Base-by-base conservation (phyloP, 2,797 vertebrate genomes). In the Acridotheres tristis region DNA sequence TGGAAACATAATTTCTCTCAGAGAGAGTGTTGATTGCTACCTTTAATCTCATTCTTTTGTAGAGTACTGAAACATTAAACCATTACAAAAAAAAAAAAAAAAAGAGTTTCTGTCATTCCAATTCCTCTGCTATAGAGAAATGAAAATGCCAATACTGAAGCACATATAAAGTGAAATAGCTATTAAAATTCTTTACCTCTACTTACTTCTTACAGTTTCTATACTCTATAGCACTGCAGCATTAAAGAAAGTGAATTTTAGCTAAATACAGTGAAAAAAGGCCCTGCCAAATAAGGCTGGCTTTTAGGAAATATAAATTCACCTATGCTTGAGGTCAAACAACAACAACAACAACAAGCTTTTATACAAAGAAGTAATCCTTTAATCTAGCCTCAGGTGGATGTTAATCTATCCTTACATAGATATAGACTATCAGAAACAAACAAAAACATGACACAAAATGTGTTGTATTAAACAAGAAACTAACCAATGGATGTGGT, bases 191-290 rank as follows among this genome's bases (percentile, higher is more conserved):
- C 74, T 59, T 91, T 84, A 73, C 8, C 16, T 90, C 5, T 53
- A 32, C n/a, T 12, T 66, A 13, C 16, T 67, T 11, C 36, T 18
- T n/a, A 51, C 11, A 40, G 5, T 10, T 74, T 62, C 22, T 34
- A 10, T 10, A 1, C 21, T n/a, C 11, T 1, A 2, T 10, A 67
- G 13, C 2, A 3, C 7, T 62, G 10, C 13, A 50, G 62, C 0
- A 1, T 18, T 27, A 57, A 90, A 74, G 14, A 11, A 67, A 58
- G 6, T 13, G 38, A 34, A 65, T 45, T 62, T 59, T 62, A 74
- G 4, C 11, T 58, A 66, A 78, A 6, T 4, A 40, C 1, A 32
- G 30, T 18, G 5, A 75, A 3, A 82, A 30, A 75, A 76, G 9
- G 4, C 7, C 25, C 7, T 21, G 0, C 11, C 58, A 79, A 76